These are phyloP conservation scores for Brotogeris chrysoptera DNA, from an alignment of 2,797 vertebrate genomes.

Conservation along the genomic window DNA sequence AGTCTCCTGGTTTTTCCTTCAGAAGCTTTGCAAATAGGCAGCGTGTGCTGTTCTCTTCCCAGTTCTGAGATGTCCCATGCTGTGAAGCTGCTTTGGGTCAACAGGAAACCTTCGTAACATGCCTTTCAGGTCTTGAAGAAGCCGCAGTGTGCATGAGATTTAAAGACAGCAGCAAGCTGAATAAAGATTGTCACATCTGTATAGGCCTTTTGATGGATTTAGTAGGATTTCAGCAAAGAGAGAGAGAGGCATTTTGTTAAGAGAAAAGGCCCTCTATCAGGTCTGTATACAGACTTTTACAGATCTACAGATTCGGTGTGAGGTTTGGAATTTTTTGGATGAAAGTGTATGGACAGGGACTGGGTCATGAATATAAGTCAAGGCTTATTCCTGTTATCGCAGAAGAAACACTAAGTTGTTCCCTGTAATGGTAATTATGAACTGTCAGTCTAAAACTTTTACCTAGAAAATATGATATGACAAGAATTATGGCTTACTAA, in stretches of 20 bases:
- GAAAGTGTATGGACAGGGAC: too few species aligned
- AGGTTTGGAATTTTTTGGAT: background rate
- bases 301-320: background rate
- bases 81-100: slow-evolving; percentile 42
- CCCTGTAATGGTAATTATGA: background rate
- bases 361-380: too few species aligned
- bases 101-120: background rate
- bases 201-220: background rate
- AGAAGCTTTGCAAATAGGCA: background rate
- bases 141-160: background rate
- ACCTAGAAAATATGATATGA: background rate
- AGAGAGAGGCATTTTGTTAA: background rate
- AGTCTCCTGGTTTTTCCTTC: background rate
- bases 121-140: slow-evolving; percentile 16
- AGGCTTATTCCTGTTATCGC: background rate
- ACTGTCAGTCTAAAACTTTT: background rate
- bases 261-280: background rate
- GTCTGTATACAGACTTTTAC: background rate
- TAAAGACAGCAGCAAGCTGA: background rate
- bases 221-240: background rate
- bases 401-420: background rate
- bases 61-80: background rate
- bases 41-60: background rate
- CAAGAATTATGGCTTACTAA: background rate
- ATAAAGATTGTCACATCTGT: background rate